phyloP scores from a whole-genome alignment of 2,888 invertebrate species.

The Copidosoma aretas region DNA sequence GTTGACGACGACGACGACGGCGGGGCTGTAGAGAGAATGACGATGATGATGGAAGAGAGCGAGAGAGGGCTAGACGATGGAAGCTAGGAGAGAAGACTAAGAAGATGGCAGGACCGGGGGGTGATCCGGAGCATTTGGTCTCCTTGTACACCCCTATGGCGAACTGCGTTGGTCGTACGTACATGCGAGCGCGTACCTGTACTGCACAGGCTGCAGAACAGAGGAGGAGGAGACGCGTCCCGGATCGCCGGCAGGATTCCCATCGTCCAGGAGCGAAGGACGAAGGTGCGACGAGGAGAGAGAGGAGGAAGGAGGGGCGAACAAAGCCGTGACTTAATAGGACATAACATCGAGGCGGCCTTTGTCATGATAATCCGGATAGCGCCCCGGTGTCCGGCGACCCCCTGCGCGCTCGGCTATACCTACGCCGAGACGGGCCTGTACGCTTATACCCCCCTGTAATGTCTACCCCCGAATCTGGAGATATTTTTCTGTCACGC shows the following conservation, averaged over 20 bases:
- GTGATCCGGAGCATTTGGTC: too few relatives aligned
- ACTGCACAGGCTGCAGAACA: too few relatives aligned
- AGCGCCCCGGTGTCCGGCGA: slow-evolving; percentile 58
- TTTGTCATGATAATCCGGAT: slow-evolving; percentile 59
- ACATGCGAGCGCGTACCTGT: too few relatives aligned
- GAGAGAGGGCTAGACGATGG: not conserved
- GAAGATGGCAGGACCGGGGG: too few relatives aligned
- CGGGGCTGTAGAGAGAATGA: too few relatives aligned
- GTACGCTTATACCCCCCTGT: not conserved
- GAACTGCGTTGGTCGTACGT: too few relatives aligned
- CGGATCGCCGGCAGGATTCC: slow-evolving; percentile 21
- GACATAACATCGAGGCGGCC: slow-evolving; percentile 58
- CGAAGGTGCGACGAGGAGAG: slow-evolving; percentile 8
- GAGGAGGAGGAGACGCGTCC: not conserved
- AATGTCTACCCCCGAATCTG: slow-evolving; percentile 1
- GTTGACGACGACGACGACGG: too few relatives aligned
- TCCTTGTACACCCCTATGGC: too few relatives aligned
- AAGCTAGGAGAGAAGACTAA: not conserved
- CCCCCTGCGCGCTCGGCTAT: slow-evolving; percentile 53
- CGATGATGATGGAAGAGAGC: not conserved
- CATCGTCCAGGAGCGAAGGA: slow-evolving; percentile 17
- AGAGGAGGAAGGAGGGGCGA: slow-evolving; percentile 41
- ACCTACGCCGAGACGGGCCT: too few relatives aligned
- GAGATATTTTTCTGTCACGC: slow-evolving; percentile 29
- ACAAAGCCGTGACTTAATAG: slow-evolving; percentile 58